These are phyloP conservation scores for Amblyraja radiata DNA, from an alignment of 2,797 vertebrate species.

Conservation along the genomic window DNA sequence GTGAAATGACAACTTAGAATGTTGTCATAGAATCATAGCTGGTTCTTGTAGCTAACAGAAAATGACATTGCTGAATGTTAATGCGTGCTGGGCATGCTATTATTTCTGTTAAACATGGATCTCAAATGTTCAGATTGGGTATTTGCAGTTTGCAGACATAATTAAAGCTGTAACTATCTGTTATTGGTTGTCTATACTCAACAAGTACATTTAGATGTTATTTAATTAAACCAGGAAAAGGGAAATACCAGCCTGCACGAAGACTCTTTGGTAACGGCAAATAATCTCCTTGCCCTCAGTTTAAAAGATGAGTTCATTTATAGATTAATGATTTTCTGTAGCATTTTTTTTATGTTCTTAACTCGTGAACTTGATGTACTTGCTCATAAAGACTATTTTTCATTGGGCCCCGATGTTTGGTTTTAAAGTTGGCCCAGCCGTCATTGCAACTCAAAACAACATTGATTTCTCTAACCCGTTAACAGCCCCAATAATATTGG, in stretches of 20 bases:
- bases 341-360: background rate
- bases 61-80: background rate
- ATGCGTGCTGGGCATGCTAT: background rate
- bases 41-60: background rate
- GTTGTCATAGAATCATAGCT: background rate
- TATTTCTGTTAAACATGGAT: background rate
- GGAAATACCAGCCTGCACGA: background rate
- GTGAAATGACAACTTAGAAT: background rate
- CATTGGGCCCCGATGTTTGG: background rate
- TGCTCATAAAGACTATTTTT: background rate
- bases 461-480: background rate
- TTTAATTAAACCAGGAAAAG: background rate
- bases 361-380: background rate
- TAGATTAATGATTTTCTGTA: background rate
- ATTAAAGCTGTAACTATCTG: background rate
- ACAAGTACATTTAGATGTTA: too few species aligned
- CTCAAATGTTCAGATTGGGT: background rate
- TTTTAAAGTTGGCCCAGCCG: background rate
- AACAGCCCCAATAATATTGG: background rate
- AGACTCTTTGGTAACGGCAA: background rate
- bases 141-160: background rate
- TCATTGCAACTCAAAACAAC: background rate
- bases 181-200: background rate
- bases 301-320: background rate
- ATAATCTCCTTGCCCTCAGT: background rate